Percentiles rank a stretch among this genome's conserved stretches.
Evolutionary conservation across 2,113 vertebrate species (phyloP).

Genomic region (Cyanocitta stelleri): DNA sequence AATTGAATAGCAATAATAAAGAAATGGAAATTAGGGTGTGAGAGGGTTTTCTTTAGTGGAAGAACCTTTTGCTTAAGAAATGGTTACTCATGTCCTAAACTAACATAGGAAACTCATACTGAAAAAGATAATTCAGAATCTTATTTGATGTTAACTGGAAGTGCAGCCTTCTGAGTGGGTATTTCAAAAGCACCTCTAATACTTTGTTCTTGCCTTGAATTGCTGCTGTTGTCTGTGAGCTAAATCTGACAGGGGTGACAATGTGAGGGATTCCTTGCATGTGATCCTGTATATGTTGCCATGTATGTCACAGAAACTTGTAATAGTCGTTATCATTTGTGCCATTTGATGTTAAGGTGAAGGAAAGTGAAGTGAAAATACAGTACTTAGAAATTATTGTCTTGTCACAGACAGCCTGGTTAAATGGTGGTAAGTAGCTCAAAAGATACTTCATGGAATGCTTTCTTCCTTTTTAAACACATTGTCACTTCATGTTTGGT

Average conservation of each 20-base stretch:
- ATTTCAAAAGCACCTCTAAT: background rate
- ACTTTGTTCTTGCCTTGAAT: background rate
- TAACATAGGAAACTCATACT: background rate
- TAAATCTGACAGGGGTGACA: background rate
- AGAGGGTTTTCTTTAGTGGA: background rate
- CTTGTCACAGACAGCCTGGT: background rate
- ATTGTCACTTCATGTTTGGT: background rate
- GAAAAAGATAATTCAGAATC: background rate
- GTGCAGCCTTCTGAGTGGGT: background rate
- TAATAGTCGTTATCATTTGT: background rate
- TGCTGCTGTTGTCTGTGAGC: background rate
- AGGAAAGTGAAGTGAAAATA: background rate
- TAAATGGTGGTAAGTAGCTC: background rate
- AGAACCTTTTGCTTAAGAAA: background rate
- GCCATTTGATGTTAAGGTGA: background rate
- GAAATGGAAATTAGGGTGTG: background rate
- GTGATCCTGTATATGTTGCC: background rate
- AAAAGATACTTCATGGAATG: background rate
- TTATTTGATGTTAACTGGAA: background rate
- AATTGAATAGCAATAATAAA: background rate
- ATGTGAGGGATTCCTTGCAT: background rate
- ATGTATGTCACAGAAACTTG: background rate
- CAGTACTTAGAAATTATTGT: background rate
- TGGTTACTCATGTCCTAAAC: background rate
- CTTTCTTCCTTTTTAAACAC: background rate